Evolutionary conservation across 1,140 invertebrate species (phyloP), one percentile per base, ranked within the genome.

Genomic region (Pectinophora gossypiella): DNA sequence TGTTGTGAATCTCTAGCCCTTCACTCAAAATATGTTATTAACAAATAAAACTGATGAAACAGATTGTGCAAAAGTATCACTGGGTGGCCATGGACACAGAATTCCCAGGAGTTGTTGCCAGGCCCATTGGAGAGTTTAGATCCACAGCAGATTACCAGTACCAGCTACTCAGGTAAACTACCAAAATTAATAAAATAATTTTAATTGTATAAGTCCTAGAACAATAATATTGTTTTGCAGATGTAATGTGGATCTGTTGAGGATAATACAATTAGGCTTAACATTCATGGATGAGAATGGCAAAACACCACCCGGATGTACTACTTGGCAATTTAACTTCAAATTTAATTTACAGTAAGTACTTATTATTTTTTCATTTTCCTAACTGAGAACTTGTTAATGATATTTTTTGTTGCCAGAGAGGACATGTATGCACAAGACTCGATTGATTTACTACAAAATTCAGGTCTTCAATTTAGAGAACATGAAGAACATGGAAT

Each of bases 51-150:
- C 22, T 32, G 27, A 12, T 53, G 22, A 19, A 12, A 6, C 10
- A 91, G 90, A 90, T 99, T 56, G 95, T 99, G 1, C 94, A 97
- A 77, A 97, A 97, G 72, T 99, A 98, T 88, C 95, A 95, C 70
- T 99, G 95, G 91, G 95, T 99, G 48, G 98, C 98, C 12, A 99
- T 99, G 98, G 98, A 99, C 72, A 99, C 98, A 51, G 98, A 99
- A 87, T 99, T 99, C 89, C 98, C 98, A 3, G 98, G 98, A 42
- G 97, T 99, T 23, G 98, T 99, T 16, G 98, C 97, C 7, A 90
- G 97, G 56, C 98, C 98, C 18, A 97, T 99, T 74, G 98, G 98
- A 45, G 97, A 98, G 89, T 99, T 99, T 81, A 90, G 95, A 70
- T 98, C 95, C 56, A 96, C 95, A 47, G 95, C 96, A 20, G 97